Base-by-base conservation (phyloP, 2,888 invertebrate genomes). In the Parascotia fuliginaria region DNA sequence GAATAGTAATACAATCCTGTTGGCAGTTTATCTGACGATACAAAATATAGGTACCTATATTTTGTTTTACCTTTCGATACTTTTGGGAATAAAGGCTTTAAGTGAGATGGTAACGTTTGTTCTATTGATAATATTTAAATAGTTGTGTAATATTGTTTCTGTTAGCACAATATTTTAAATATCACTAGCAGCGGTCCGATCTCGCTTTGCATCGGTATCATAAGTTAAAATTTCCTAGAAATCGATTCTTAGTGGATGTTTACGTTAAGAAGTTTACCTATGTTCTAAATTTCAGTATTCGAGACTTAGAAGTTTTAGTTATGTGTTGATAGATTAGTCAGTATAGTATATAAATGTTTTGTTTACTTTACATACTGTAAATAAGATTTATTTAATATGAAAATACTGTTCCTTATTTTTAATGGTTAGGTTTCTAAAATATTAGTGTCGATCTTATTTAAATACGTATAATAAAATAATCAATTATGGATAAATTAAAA, bases 1-100 rank as follows among this genome's bases (percentile, higher is more conserved):
- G 85, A 78, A 83, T 79, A 73, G 87, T 82, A 86, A 87, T 72
- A 78, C 74, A 79, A 87, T 84, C 75, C 58, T 45, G 53, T 70
- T 73, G 77, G 62, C 68, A 60, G 59, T 62, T 63, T 62, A 69
- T 73, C 65, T 67, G n/a, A n/a, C n/a, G n/a, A n/a, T n/a, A n/a
- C n/a, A n/a, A n/a, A n/a, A n/a, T n/a, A n/a, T n/a, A 49, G 31
- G 36, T 24, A 42, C 22, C 12, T 52, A 34, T 58, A 40, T 58
- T 59, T 49, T 16, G 40, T 50, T 22, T 40, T 42, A 47, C 31
- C 39, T 50, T 45, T 41, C 24, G 39, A 40, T 33, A 33, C n/a
- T 1, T 33, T 33, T 16, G n/a, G 16, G 16, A 33, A 33, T n/a
- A 7, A 6, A 14, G 16, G 16, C 4, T 33, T 33, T 15, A n/a